phyloP scores from a whole-genome alignment of 1,140 invertebrate genomes.

The Akabosia matsudoensis region DNA sequence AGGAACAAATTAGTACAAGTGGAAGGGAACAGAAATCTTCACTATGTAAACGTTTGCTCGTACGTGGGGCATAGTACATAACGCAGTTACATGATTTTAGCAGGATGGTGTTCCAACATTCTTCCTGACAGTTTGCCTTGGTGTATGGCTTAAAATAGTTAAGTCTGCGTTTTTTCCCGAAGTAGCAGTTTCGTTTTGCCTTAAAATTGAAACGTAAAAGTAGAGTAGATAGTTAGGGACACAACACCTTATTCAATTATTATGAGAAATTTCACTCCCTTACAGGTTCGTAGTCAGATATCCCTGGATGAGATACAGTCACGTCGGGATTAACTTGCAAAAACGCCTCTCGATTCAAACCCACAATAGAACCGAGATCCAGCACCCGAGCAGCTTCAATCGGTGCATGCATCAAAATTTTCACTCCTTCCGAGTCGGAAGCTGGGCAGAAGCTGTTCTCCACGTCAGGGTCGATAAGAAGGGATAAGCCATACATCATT shows the following conservation, averaged over 20 bases:
- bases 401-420: neutral
- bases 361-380: neutral
- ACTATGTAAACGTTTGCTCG: neutral
- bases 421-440: constrained; percentile 5
- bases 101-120: neutral
- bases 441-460: neutral
- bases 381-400: neutral
- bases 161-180: neutral
- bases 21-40: too few species aligned
- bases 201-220: neutral
- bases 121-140: neutral
- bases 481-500: neutral
- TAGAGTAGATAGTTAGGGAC: neutral
- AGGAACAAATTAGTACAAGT: too few species aligned
- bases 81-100: neutral
- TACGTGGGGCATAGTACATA: neutral
- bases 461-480: neutral
- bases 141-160: neutral
- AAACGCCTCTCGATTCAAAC: neutral
- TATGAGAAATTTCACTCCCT: neutral
- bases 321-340: constrained; percentile 1
- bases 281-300: constrained; percentile 1
- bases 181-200: neutral
- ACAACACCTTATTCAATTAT: neutral
- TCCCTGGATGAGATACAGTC: neutral